These are phyloP conservation scores for Popillia japonica DNA, from an alignment of 1,140 invertebrate genomes.

Conservation along the genomic window DNA sequence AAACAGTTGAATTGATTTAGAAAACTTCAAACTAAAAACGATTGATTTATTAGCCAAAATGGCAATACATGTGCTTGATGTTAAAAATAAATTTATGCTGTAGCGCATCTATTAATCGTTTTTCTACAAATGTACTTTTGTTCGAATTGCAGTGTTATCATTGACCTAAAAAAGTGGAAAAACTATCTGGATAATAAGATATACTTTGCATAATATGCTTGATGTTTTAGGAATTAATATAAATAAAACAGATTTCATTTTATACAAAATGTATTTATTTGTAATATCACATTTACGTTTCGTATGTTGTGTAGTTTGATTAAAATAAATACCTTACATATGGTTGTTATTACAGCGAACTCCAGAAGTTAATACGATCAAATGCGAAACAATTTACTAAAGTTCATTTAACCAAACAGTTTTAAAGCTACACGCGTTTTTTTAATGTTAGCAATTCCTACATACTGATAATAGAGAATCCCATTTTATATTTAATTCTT, in stretches of 20 bases:
- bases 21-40: too few species aligned
- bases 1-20: too few species aligned
- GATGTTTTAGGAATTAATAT: background rate
- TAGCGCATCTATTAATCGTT: too few species aligned
- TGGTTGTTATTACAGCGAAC: background rate
- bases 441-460: too few species aligned
- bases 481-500: background rate
- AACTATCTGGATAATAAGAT: too few species aligned
- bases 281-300: slow-evolving; percentile 21
- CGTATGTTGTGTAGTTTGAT: background rate
- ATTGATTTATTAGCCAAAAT: too few species aligned
- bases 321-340: slow-evolving; percentile 1
- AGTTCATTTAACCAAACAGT: background rate
- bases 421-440: background rate
- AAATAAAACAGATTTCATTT: background rate
- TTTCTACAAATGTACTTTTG: too few species aligned
- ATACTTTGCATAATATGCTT: too few species aligned
- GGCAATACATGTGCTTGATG: background rate
- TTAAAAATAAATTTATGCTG: background rate
- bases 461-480: too few species aligned
- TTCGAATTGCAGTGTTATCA: too few species aligned
- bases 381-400: background rate
- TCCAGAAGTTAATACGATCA: background rate
- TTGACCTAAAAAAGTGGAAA: too few species aligned
- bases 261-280: slow-evolving; percentile 19